Evolutionary conservation across 2,888 invertebrate genomes (phyloP).

Genomic region (Odontomyia ornata): DNA sequence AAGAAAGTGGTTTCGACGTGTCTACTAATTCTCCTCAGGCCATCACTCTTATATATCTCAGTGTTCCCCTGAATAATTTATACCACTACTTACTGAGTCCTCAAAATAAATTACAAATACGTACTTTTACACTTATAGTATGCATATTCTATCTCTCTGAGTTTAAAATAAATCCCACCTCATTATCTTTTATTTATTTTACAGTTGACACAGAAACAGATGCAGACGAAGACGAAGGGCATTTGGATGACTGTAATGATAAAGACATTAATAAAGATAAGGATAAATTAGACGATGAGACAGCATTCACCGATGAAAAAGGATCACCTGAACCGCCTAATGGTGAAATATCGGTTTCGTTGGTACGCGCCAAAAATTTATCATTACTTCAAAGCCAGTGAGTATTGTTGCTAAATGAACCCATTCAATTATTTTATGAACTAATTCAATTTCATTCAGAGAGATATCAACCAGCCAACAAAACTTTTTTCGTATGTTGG

Average conservation of each 20-base stretch:
- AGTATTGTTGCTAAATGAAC: constrained; percentile 55
- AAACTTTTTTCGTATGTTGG: constrained; percentile 92
- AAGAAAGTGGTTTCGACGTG: no score
- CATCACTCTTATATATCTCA: no score
- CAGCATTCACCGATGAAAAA: constrained; percentile 60
- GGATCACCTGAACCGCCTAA: constrained; percentile 59
- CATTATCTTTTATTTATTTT: constrained; percentile 31
- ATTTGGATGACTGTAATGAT: constrained; percentile 57
- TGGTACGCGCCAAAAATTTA: constrained; percentile 65
- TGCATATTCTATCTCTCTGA: no score
- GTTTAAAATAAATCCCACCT: neutral
- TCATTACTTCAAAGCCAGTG: constrained; percentile 68
- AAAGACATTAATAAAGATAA: constrained; percentile 59
- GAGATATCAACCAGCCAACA: constrained; percentile 89
- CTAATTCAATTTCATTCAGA: constrained; percentile 65
- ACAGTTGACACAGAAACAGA: constrained; percentile 63
- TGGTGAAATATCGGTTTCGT: constrained; percentile 63
- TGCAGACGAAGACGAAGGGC: constrained; percentile 64
- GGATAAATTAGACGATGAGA: constrained; percentile 60
- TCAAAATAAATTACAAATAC: no score
- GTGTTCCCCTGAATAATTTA: no score
- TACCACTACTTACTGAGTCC: no score
- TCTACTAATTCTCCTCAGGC: no score
- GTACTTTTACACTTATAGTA: no score
- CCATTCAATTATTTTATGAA: constrained; percentile 4